Conservation (phyloP, 2,888 invertebrate genomes). For the Aphidius colemani region DNA sequence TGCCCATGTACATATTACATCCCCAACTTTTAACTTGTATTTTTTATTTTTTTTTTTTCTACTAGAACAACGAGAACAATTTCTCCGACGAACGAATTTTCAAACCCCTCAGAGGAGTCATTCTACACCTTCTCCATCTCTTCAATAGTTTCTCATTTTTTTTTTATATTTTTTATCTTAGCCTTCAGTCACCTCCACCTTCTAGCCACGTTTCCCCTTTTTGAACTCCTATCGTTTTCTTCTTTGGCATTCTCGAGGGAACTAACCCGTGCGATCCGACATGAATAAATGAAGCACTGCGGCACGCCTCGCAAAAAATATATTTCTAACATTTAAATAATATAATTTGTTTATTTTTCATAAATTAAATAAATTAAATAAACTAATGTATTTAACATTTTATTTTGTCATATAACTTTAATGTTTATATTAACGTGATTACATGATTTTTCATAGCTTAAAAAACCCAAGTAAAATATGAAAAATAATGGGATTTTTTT, state of each 20-base stretch:
- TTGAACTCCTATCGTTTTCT: conserved; percentile 22
- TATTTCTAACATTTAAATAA: not conserved
- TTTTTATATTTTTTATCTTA: conserved; percentile 40
- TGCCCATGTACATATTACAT: conserved; percentile 22
- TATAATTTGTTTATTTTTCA: no score
- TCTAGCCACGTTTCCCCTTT: conserved; percentile 36
- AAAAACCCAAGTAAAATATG: no score
- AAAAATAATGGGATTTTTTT: no score
- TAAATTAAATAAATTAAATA: no score
- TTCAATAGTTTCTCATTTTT: not conserved
- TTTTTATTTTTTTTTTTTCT: no score
- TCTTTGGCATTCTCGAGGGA: conserved; percentile 25
- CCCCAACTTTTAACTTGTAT: not conserved
- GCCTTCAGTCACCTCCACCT: conserved; percentile 36
- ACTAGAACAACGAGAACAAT: no score
- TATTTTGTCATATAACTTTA: no score
- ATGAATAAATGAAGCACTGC: conserved; percentile 56
- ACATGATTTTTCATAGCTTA: no score
- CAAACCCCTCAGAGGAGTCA: conserved; percentile 36
- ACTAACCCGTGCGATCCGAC: conserved; percentile 38
- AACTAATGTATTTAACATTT: no score
- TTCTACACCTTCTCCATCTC: conserved; percentile 38
- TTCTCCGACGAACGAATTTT: conserved; percentile 32
- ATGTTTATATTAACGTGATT: no score
- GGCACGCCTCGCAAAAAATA: conserved; percentile 24